phyloP scores from a whole-genome alignment of 35 echinoderm and acorn worm genomes.

The Chiridota heheva region DNA sequence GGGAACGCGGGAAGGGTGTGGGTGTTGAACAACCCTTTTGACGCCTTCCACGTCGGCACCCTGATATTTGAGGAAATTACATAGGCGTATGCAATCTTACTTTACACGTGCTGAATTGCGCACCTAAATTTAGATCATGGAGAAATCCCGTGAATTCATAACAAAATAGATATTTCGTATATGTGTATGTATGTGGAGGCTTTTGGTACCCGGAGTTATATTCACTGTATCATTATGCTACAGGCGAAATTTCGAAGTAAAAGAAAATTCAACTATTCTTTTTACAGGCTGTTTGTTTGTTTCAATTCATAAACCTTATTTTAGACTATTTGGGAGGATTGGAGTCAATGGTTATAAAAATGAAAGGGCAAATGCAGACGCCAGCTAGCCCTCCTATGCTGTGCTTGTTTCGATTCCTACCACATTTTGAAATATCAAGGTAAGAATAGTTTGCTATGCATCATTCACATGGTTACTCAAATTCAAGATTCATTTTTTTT shows the following conservation, averaged over 20 bases:
- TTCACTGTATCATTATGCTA: background rate
- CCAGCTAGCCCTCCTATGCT: slow-evolving; percentile 51
- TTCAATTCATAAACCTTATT: slow-evolving; percentile 74
- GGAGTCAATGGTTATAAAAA: slow-evolving; percentile 62
- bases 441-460: background rate
- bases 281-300: too few relatives aligned
- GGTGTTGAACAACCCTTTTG: too few relatives aligned
- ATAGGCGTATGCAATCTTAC: too few relatives aligned
- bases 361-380: slow-evolving; percentile 46
- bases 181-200: background rate
- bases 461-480: background rate
- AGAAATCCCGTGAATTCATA: too few relatives aligned
- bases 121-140: too few relatives aligned
- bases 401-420: slow-evolving; percentile 49
- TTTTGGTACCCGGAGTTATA: background rate
- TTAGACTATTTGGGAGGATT: slow-evolving; percentile 91
- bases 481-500: background rate
- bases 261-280: background rate
- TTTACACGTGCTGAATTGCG: too few relatives aligned
- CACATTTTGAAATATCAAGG: slow-evolving; percentile 66
- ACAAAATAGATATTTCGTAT: too few relatives aligned
- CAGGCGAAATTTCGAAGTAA: background rate
- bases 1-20: too few relatives aligned
- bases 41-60: too few relatives aligned
- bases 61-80: too few relatives aligned